A percentile compares a stretch with the other conserved stretches of the same genome.
phyloP scores from a whole-genome alignment of 2,113 vertebrate species.

The Leucoraja erinaceus region DNA sequence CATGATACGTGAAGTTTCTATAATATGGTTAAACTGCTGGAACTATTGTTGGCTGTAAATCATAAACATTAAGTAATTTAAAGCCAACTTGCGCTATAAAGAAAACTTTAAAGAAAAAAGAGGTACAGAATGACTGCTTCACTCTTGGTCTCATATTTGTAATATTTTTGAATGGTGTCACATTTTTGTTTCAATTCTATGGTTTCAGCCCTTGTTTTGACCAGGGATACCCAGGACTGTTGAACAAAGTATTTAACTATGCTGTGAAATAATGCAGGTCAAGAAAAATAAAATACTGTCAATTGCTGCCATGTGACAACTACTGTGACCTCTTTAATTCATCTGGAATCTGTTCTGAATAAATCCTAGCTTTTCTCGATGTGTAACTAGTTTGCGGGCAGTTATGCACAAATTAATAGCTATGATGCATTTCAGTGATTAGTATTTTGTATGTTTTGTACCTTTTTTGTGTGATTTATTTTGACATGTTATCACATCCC shows the following conservation, averaged over 20 bases:
- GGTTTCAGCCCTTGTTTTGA: not conserved
- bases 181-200: conserved; percentile 30
- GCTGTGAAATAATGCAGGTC: conserved; percentile 18
- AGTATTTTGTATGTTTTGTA: conserved; percentile 33
- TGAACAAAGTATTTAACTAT: conserved; percentile 36
- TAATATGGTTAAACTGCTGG: conserved; percentile 3
- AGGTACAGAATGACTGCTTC: not conserved
- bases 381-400: not conserved
- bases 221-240: conserved; percentile 8
- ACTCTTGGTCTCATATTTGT: not conserved
- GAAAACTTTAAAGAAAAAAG: conserved; percentile 1
- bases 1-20: conserved; percentile 10
- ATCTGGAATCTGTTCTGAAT: conserved; percentile 15
- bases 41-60: conserved; percentile 14
- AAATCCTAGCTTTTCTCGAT: conserved; percentile 10
- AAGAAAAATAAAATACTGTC: not conserved
- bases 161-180: conserved; percentile 4
- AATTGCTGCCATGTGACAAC: conserved; percentile 36
- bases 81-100: conserved; percentile 7
- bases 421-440: conserved; percentile 21
- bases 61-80: conserved; percentile 9
- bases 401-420: conserved; percentile 16
- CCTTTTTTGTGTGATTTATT: conserved; percentile 7
- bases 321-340: conserved; percentile 29
- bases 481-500: conserved; percentile 26